These are phyloP conservation scores for Brachyalestes nurse DNA, from an alignment of 2,797 vertebrate genomes.

Conservation along the genomic window DNA sequence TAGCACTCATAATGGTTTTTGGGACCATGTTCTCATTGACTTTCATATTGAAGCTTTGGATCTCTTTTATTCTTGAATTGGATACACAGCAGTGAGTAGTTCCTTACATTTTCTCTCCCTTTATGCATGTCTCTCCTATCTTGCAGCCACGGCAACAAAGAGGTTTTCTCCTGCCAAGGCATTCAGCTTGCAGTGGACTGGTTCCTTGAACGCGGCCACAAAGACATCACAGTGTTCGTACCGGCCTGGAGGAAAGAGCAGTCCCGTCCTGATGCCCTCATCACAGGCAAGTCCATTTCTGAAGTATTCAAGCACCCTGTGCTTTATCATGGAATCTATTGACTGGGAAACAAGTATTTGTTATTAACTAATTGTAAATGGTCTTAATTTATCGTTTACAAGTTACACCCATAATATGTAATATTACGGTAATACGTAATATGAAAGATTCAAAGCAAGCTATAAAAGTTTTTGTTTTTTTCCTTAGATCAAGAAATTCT, in stretches of 20 bases:
- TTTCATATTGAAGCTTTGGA: not conserved
- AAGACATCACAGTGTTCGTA: slow-evolving; percentile 91
- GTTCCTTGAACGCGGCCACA: slow-evolving; percentile 89
- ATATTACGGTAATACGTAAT: too few relatives aligned
- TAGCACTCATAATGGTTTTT: not conserved
- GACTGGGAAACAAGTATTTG: not conserved
- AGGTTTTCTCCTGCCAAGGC: slow-evolving; percentile 91
- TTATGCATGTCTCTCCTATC: slow-evolving; percentile 12
- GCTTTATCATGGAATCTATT: not conserved
- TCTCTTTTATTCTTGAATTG: not conserved
- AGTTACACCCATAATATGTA: too few relatives aligned
- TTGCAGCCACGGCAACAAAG: slow-evolving; percentile 90
- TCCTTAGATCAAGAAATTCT: slow-evolving; percentile 92
- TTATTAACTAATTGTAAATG: not conserved
- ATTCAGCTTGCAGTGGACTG: slow-evolving; percentile 91
- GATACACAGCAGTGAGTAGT: not conserved
- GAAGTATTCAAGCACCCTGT: not conserved
- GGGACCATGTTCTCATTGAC: not conserved
- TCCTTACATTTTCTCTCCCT: not conserved
- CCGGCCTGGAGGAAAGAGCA: slow-evolving; percentile 93
- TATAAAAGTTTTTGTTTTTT: not conserved
- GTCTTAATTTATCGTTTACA: too few relatives aligned
- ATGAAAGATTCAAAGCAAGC: not conserved
- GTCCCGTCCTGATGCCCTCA: slow-evolving; percentile 82
- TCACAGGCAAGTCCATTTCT: slow-evolving; percentile 78